These are phyloP conservation scores for Malurus leucopterus DNA, from an alignment of 2,797 vertebrate genomes.

Conservation along the genomic window DNA sequence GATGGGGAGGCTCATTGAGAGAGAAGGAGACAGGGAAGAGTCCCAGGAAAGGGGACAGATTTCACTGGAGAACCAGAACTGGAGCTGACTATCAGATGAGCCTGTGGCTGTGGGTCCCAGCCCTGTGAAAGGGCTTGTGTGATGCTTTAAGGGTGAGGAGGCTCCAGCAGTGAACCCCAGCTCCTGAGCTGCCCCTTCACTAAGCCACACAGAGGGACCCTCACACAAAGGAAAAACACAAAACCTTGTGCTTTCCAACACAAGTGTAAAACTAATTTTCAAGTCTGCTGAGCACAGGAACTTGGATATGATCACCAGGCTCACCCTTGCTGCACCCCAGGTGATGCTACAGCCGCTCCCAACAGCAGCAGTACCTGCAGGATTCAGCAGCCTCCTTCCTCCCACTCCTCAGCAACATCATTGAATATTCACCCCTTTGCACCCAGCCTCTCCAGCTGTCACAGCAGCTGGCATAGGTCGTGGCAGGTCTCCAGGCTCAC, in stretches of 20 bases:
- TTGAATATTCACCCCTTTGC: not conserved
- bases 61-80: not conserved
- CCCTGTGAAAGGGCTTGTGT: no score
- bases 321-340: not conserved
- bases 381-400: not conserved
- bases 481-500: not conserved
- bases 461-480: not conserved
- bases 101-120: accelerated
- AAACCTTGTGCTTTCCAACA: not conserved
- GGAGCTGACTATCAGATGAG: not conserved
- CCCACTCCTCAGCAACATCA: not conserved
- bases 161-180: not conserved
- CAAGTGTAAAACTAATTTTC: not conserved
- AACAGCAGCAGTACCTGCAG: not conserved
- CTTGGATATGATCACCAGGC: not conserved
- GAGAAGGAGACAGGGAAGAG: not conserved
- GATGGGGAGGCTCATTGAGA: not conserved
- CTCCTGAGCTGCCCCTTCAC: not conserved
- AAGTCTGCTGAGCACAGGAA: not conserved
- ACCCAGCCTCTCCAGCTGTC: not conserved
- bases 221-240: not conserved
- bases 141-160: not conserved
- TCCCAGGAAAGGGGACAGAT: not conserved
- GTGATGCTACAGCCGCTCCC: not conserved
- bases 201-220: not conserved